Base-by-base conservation (phyloP, 2,113 vertebrate genomes). In the Aplodontia rufa region DNA sequence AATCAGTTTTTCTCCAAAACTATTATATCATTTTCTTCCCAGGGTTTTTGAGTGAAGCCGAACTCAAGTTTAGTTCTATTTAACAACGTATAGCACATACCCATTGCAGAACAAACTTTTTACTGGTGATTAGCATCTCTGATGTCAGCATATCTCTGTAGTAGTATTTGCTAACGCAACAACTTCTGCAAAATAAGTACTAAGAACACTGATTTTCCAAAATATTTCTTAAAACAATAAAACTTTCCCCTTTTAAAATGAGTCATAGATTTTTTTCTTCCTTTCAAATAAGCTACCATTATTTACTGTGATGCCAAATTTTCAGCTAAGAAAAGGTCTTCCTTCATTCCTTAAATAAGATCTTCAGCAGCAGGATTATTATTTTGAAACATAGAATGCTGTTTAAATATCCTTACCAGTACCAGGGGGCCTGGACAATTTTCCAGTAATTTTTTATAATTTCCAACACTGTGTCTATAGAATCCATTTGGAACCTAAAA, bases 371-470 rank as follows among this genome's bases (percentile, higher is more conserved):
- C 30, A 58, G 17, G 28, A 20, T 85, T 49, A 76, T 66, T 62
- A 24, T 45, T 64, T 24, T 76, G 37, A 26, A 37, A 9, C 53
- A 16, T 40, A 76, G 62, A 71, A 49, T 30, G 6, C 40, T 32
- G 5, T 53, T 47, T 74, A 76, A 47, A 17, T 64, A 94, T 35
- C 32, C 7, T 91, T 87, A 81, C 60, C 47, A 76, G 14, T 51
- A 58, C 49, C 19, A 79, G 8, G 45, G 51, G 69, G 11, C 19
- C 42, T 68, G 22, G 14, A 5, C 16, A 91, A 68, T 83, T 96
- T 96, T 69, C 69, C 78, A 42, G 40, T 81, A 10, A 85, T 82
- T 95, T 45, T 93, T 94, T 51, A 86, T 62, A 76, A 74, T 88
- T 72, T 84, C 28, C 40, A 87, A 28, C 14, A 75, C 20, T 40